Evolutionary conservation across 2,797 vertebrate species (phyloP).

Genomic region (Simalia tracyae): DNA sequence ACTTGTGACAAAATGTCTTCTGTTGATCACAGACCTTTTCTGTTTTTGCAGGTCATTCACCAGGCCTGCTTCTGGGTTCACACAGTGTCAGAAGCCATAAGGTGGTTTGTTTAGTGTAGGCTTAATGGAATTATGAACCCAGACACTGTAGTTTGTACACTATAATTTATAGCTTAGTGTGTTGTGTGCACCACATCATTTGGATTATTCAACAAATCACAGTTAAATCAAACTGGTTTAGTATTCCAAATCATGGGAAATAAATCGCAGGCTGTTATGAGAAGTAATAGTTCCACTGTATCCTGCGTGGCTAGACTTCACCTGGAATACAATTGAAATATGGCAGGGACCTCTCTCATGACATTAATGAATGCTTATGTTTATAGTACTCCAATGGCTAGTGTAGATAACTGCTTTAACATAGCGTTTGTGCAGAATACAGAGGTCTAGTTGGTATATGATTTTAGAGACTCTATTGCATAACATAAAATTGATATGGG

Average conservation of each 20-base stretch:
- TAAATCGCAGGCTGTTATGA: not conserved
- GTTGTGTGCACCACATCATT: not conserved
- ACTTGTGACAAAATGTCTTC: not conserved
- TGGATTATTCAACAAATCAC: not conserved
- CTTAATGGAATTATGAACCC: not conserved
- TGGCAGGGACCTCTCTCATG: not conserved
- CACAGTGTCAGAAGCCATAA: not conserved
- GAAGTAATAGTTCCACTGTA: not conserved
- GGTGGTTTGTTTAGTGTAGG: not conserved
- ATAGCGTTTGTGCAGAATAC: slow-evolving; percentile 19
- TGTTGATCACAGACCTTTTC: not conserved
- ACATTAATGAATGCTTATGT: not conserved
- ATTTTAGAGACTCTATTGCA: not conserved
- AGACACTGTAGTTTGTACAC: not conserved
- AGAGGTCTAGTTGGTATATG: slow-evolving; percentile 11
- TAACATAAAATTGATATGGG: not conserved
- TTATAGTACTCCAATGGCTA: not conserved
- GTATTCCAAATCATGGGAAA: not conserved
- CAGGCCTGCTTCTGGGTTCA: not conserved
- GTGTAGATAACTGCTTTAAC: not conserved
- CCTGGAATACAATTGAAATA: not conserved
- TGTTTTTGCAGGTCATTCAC: not conserved
- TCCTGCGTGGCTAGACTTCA: not conserved
- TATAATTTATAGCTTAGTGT: not conserved
- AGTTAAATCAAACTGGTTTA: not conserved